phyloP scores from a whole-genome alignment of 2,888 invertebrate genomes.

The Acronicta alni region DNA sequence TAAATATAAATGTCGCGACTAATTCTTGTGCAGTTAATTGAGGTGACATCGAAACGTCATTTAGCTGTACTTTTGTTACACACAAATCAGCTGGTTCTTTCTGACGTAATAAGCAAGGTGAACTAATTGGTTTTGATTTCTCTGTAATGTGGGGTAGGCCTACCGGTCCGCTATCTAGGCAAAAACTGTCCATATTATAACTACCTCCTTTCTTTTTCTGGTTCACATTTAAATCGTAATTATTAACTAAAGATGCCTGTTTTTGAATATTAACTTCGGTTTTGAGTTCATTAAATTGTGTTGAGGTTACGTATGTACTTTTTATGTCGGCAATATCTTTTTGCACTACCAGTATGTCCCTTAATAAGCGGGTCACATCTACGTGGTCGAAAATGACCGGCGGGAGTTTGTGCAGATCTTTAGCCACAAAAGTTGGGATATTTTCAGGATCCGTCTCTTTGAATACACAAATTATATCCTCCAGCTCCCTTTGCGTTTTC shows the following conservation, averaged over 20 bases:
- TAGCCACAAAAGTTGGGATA: conserved; percentile 2
- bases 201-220: conserved; percentile 1
- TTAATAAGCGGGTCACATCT: not conserved
- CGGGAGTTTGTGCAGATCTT: conserved; percentile 6
- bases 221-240: conserved; percentile 11
- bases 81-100: conserved; percentile 2
- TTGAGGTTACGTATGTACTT: not conserved
- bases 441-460: conserved; percentile 4
- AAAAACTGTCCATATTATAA: conserved; percentile 6
- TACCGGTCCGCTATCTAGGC: conserved; percentile 4
- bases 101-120: too few relatives aligned
- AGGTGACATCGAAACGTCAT: too few relatives aligned
- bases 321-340: conserved; percentile 4
- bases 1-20: too few relatives aligned
- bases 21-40: too few relatives aligned
- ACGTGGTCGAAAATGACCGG: not conserved
- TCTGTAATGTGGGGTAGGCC: conserved; percentile 1
- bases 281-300: conserved; percentile 1
- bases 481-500: not conserved
- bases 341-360: not conserved
- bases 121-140: not conserved
- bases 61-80: not conserved
- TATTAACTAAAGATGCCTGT: conserved; percentile 2
- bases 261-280: not conserved
- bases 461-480: not conserved